Conservation (phyloP, 2,797 vertebrate genomes). For the Pantherophis alleghaniensis region DNA sequence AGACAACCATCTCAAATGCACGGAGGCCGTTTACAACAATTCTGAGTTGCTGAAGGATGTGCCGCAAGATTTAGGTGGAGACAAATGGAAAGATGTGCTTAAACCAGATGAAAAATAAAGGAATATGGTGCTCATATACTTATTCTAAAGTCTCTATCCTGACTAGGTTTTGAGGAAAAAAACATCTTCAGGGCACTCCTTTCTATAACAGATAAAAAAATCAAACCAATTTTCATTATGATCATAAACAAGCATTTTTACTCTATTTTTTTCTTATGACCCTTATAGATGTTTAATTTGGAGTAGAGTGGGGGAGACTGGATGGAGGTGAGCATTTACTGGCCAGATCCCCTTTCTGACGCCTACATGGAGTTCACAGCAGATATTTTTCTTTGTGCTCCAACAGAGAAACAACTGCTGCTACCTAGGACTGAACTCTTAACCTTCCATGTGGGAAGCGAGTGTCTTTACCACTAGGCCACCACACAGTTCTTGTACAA, state of each 20-base stretch:
- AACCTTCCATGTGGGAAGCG: not conserved
- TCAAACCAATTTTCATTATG: not conserved
- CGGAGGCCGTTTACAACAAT: not conserved
- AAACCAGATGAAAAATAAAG: not conserved
- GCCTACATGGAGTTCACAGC: not conserved
- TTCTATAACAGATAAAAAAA: not conserved
- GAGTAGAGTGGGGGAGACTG: not conserved
- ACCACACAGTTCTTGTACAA: not conserved
- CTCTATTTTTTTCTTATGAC: too few relatives aligned
- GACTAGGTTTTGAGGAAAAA: not conserved
- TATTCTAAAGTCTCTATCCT: not conserved
- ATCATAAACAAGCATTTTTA: not conserved
- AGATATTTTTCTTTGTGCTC: not conserved
- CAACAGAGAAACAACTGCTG: not conserved
- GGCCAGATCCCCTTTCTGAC: not conserved
- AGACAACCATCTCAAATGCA: not conserved
- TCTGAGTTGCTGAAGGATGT: not conserved
- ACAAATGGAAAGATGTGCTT: not conserved
- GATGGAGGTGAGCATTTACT: not conserved
- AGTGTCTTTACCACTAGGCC: not conserved
- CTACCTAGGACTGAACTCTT: not conserved
- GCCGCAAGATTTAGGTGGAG: not conserved
- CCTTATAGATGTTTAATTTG: not conserved
- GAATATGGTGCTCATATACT: not conserved
- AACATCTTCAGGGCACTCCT: not conserved